Base-by-base conservation (phyloP, 2,888 invertebrate genomes). In the Pheosia gnoma region DNA sequence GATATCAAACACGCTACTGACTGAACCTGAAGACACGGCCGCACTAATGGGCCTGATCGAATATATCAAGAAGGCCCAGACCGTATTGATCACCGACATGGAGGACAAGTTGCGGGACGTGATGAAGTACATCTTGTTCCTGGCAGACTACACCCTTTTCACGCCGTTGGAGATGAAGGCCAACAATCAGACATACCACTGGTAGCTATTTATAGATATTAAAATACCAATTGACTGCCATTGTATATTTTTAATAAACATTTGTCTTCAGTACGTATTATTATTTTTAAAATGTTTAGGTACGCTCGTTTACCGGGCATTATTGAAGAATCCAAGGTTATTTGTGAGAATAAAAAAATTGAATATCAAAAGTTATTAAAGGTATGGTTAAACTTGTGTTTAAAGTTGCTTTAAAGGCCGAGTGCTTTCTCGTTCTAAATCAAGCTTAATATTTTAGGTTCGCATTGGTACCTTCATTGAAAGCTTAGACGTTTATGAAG, bases 291-390 rank as follows among this genome's bases (percentile, higher is more conserved):
- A 45, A 41, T 43, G 0, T 55, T 11, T 62, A 95, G 95, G 95
- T 97, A 97, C 81, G 94, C 96, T 39, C 95, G 96, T 57, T 95
- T 99, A 94, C 95, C 96, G 0, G 95, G 95, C 52, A 95, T 98
- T 5, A 95, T 99, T 70, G 96, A 97, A 66, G 97, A 98, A 74
- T 96, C 98, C 86, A 95, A 96, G 73, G 93, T 95, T 52, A 96
- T 98, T 68, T 95, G 98, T 45, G 96, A 96, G 10, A 95, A 96
- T 65, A 98, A 98, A 94, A 96, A 96, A 51, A 91, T 95, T 5
- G 98, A 99, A 81, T 99, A 97, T 86, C 97, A 99, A 89, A 96
- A 97, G 57, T 89, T 95, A 5, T 94, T 99, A 5, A 96, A 96
- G 86, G 95, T 89, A 79, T 62, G 39, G 6, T 8, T 25, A 61